Percentiles rank a stretch among this genome's conserved stretches.
phyloP scores from a whole-genome alignment of 2,113 vertebrate genomes.

The Pimephales promelas region DNA sequence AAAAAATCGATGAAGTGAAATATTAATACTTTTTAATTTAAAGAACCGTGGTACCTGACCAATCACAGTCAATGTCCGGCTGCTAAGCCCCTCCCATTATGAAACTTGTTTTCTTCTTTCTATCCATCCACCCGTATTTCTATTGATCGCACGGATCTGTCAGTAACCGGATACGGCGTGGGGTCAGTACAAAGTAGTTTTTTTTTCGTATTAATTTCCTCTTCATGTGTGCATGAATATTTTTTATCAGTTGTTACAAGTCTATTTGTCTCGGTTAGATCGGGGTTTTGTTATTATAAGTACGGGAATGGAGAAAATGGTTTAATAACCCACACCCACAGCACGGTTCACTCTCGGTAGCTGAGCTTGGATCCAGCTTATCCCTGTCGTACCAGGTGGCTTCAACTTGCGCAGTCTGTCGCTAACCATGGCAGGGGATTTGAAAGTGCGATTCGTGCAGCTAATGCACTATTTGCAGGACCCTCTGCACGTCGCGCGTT shows the following conservation, averaged over 20 bases:
- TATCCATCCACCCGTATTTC: not conserved
- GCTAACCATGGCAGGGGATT: conserved; percentile 62
- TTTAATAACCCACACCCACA: conserved; percentile 2
- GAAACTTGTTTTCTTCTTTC: not conserved
- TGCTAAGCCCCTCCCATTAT: not conserved
- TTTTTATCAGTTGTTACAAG: not conserved
- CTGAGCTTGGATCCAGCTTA: conserved; percentile 21
- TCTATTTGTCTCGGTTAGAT: not conserved
- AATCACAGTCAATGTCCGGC: not conserved
- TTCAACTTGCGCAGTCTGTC: not conserved
- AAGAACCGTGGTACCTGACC: not conserved
- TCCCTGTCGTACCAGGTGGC: conserved; percentile 36
- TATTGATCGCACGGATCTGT: conserved; percentile 52
- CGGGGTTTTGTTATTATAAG: not conserved
- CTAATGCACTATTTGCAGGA: conserved; percentile 79
- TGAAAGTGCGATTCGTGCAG: conserved; percentile 35
- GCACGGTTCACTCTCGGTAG: conserved; percentile 52
- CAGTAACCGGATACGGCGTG: conserved; percentile 56
- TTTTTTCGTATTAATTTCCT: not conserved
- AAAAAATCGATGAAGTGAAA: not conserved
- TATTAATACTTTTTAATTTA: not conserved
- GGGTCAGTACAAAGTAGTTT: not conserved
- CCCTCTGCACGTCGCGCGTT: conserved; percentile 86
- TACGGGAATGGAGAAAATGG: not conserved
- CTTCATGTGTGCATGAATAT: not conserved